phyloP scores from a whole-genome alignment of 2,113 vertebrate species.

The Microcebus jonahi region DNA sequence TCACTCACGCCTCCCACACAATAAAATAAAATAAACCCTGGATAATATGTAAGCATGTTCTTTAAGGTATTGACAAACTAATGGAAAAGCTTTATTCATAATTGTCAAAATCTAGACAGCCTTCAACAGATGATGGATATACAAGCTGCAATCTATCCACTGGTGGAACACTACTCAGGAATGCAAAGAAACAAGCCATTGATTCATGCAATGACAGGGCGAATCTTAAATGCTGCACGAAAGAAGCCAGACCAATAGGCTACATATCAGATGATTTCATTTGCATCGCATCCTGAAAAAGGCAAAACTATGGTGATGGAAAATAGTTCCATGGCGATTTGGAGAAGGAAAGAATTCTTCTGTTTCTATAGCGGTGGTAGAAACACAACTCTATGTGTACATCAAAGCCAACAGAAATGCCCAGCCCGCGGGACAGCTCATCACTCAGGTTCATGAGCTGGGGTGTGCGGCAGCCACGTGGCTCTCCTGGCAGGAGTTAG shows the following conservation, averaged over 20 bases:
- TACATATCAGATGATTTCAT: not conserved
- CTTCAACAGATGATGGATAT: not conserved
- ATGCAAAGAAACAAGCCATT: not conserved
- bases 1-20: not conserved
- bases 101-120: not conserved
- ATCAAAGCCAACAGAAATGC: not conserved
- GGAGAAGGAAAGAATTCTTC: not conserved
- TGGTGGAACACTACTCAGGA: not conserved
- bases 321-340: not conserved
- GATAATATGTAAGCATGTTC: not conserved
- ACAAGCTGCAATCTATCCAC: not conserved
- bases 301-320: not conserved
- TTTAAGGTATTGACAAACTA: not conserved
- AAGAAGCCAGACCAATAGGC: not conserved
- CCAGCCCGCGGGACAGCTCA: fast-evolving
- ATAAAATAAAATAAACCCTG: not conserved
- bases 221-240: not conserved
- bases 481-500: not conserved
- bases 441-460: too few relatives aligned
- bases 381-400: not conserved
- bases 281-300: not conserved
- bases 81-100: not conserved
- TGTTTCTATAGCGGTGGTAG: not conserved
- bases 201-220: not conserved
- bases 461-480: fast-evolving